Percentiles rank a stretch among this genome's conserved stretches.
Evolutionary conservation across 2,113 vertebrate species (phyloP).

Genomic region (Caranx ignobilis): DNA sequence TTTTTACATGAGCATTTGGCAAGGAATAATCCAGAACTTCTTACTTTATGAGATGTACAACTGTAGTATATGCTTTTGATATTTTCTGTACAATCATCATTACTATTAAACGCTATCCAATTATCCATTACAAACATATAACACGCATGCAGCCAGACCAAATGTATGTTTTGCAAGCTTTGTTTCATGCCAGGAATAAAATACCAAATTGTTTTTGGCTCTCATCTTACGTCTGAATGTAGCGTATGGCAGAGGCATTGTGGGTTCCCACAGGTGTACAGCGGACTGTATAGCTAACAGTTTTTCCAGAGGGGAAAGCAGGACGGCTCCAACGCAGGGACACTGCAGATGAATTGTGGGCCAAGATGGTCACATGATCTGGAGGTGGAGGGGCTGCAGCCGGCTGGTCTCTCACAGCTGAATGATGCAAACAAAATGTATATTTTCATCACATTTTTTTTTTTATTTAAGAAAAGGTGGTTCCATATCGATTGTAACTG

Average conservation of each 20-base stretch:
- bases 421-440: slow-evolving; percentile 11
- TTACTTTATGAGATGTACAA: not conserved
- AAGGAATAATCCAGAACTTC: not conserved
- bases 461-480: not conserved
- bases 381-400: slow-evolving; percentile 91
- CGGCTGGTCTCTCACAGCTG: slow-evolving; percentile 92
- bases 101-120: not conserved
- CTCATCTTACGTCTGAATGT: slow-evolving; percentile 91
- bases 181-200: not conserved
- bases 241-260: slow-evolving; percentile 91
- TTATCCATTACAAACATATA: not conserved
- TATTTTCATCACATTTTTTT: not conserved
- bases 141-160: not conserved
- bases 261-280: slow-evolving; percentile 93
- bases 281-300: slow-evolving; percentile 93
- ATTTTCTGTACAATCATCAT: no score
- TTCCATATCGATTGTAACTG: not conserved
- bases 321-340: slow-evolving; percentile 92
- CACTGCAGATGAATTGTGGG: slow-evolving; percentile 89
- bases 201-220: not conserved
- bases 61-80: not conserved
- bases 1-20: not conserved
- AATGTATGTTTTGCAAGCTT: not conserved
- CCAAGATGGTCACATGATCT: slow-evolving; percentile 89
- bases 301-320: slow-evolving; percentile 88